A percentile compares a stretch with the other conserved stretches of the same genome.
These are phyloP conservation scores for Drosophila santomea DNA, from an alignment of 1,140 invertebrate species.

Conservation along the genomic window DNA sequence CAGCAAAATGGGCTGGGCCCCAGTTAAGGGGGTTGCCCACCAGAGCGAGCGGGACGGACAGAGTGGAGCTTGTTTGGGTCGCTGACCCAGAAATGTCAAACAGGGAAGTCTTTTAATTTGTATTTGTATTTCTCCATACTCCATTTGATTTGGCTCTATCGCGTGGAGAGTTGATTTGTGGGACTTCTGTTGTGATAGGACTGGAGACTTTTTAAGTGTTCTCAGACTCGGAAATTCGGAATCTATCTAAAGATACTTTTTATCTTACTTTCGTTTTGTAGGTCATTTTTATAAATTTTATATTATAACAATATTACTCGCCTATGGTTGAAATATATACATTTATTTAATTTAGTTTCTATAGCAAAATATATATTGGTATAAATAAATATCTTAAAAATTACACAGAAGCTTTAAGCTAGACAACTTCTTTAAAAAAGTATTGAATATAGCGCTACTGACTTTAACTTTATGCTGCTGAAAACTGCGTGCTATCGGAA, in stretches of 20 bases:
- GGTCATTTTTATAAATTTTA: no score
- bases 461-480: no score
- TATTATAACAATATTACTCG: no score
- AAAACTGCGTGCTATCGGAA: background rate
- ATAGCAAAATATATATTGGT: no score
- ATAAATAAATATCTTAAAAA: no score
- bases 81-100: conserved; percentile 84
- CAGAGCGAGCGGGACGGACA: conserved; percentile 14
- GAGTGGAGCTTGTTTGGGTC: conserved; percentile 69
- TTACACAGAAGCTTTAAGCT: no score
- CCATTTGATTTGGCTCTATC: conserved; percentile 23
- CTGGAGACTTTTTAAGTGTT: conserved; percentile 1
- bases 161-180: conserved; percentile 9
- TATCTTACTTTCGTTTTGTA: no score
- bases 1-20: conserved; percentile 51
- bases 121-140: conserved; percentile 28
- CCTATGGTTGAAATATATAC: no score
- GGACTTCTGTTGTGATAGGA: background rate
- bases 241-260: no score
- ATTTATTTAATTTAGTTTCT: no score
- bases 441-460: no score
- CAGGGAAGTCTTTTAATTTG: conserved; percentile 77
- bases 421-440: no score
- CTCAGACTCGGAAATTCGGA: background rate
- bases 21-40: conserved; percentile 14